phyloP scores from a whole-genome alignment of 2,888 invertebrate species.

The Eugnorisma glareosa region DNA sequence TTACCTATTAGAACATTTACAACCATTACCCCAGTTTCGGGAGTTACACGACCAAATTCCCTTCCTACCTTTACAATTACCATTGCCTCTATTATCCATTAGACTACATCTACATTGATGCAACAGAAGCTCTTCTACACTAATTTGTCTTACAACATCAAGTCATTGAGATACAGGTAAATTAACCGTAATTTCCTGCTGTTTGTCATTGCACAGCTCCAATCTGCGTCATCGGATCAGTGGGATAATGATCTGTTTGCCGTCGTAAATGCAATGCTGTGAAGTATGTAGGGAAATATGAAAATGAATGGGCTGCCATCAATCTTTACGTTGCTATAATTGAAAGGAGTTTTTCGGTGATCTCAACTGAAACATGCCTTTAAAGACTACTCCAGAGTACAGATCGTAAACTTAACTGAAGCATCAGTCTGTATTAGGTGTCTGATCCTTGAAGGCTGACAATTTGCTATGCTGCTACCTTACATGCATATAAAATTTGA shows the following conservation, averaged over 20 bases:
- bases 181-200: constrained; percentile 47
- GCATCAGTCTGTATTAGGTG: neutral
- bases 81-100: constrained; percentile 5
- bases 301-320: neutral
- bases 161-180: constrained; percentile 44
- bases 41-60: neutral
- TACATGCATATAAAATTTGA: neutral
- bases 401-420: neutral
- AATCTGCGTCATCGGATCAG: constrained; percentile 37
- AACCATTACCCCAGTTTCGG: neutral
- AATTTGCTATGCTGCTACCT: neutral
- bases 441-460: neutral
- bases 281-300: neutral
- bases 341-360: neutral
- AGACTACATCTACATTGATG: constrained; percentile 26
- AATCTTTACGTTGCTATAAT: neutral
- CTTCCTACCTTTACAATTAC: constrained; percentile 17
- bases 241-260: constrained; percentile 25
- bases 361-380: neutral
- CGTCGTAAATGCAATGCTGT: neutral
- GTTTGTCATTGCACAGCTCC: constrained; percentile 35
- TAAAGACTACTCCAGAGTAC: neutral
- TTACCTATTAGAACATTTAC: neutral
- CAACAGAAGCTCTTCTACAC: constrained; percentile 22
- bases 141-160: constrained; percentile 55